phyloP scores from a whole-genome alignment of 2,888 invertebrate species.

The Rotaria sp. region DNA sequence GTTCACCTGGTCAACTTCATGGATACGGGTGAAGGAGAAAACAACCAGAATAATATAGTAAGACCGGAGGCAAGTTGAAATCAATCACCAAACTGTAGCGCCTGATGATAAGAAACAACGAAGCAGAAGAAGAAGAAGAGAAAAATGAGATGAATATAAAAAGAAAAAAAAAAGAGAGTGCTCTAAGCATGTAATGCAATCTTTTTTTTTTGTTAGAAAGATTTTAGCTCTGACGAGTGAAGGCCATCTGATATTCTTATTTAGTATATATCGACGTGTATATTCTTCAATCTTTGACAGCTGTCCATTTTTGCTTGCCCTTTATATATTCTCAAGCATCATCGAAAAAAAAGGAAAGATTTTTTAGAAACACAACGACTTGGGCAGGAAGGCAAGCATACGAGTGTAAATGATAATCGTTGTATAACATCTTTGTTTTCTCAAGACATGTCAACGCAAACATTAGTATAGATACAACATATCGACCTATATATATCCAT shows the following conservation, averaged over 20 bases:
- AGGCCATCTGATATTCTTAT: neutral
- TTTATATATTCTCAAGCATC: neutral
- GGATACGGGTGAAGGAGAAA: neutral
- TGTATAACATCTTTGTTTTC: neutral
- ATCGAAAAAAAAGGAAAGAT: neutral
- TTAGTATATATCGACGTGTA: neutral
- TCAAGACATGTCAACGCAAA: neutral
- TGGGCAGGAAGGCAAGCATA: neutral
- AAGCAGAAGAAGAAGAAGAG: neutral
- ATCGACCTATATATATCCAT: neutral
- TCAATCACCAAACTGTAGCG: neutral
- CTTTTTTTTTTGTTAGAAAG: neutral
- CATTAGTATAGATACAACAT: neutral
- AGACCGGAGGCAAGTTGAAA: neutral
- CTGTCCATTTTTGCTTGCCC: neutral
- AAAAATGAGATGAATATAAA: neutral
- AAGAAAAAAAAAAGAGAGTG: neutral
- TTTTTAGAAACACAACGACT: neutral
- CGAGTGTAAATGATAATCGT: neutral
- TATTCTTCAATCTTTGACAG: neutral
- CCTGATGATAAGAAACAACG: neutral
- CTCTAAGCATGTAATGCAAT: neutral
- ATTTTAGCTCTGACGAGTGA: neutral
- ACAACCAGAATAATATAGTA: neutral
- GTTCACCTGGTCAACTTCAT: neutral